Evolutionary conservation across 1,140 invertebrate genomes (phyloP).

Genomic region (Microplitis mediator): DNA sequence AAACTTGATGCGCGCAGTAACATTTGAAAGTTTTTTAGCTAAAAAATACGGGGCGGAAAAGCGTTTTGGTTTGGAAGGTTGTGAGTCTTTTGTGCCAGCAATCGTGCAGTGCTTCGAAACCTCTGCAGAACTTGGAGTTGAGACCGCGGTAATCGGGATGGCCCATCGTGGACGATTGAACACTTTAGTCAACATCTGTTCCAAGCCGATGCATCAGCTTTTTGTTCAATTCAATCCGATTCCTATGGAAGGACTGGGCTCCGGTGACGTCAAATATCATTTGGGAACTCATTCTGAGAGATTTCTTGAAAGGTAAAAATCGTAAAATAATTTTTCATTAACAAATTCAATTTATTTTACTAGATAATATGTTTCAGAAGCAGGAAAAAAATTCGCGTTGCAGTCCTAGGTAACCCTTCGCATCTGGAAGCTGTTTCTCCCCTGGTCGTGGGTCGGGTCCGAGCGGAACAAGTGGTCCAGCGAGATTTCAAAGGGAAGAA

Average conservation of each 20-base stretch:
- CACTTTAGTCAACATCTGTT: slow-evolving; percentile 87
- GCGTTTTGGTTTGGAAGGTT: slow-evolving; percentile 90
- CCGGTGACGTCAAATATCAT: slow-evolving; percentile 96
- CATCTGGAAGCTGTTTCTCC: slow-evolving; percentile 90
- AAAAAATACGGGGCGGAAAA: slow-evolving; percentile 91
- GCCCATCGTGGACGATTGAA: slow-evolving; percentile 91
- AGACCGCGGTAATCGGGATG: slow-evolving; percentile 88
- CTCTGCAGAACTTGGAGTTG: slow-evolving; percentile 74
- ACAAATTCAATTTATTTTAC: not conserved
- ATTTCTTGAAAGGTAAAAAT: slow-evolving; percentile 40
- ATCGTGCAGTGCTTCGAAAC: slow-evolving; percentile 89
- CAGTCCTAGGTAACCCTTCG: slow-evolving; percentile 88
- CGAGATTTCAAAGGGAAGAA: slow-evolving; percentile 69
- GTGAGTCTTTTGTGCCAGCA: slow-evolving; percentile 86
- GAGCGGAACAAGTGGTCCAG: slow-evolving; percentile 85
- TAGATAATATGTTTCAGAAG: slow-evolving; percentile 58
- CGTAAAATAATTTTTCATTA: too few relatives aligned
- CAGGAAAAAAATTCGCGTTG: slow-evolving; percentile 80
- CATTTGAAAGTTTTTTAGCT: slow-evolving; percentile 86
- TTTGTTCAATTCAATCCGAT: slow-evolving; percentile 78
- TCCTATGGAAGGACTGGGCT: slow-evolving; percentile 67
- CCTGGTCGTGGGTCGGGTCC: slow-evolving; percentile 79
- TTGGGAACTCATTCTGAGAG: slow-evolving; percentile 84
- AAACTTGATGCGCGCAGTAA: slow-evolving; percentile 76
- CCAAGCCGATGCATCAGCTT: slow-evolving; percentile 84